A percentile compares a stretch with the other conserved stretches of the same genome.
Evolutionary conservation across 2,113 vertebrate species (phyloP).

Genomic region (Synchiropus splendidus): DNA sequence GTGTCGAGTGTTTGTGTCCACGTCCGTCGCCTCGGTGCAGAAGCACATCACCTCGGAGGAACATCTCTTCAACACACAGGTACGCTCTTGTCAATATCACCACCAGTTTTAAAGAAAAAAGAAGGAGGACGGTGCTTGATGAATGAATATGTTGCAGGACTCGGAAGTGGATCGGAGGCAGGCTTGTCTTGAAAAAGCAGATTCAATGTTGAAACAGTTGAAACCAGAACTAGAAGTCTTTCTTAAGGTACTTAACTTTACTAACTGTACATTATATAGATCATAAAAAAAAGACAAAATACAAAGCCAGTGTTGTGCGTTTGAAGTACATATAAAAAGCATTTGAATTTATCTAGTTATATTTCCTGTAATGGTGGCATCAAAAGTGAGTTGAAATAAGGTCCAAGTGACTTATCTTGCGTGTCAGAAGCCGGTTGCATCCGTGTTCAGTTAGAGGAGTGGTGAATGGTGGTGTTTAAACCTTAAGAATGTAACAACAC

Average conservation of each 20-base stretch:
- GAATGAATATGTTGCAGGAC: constrained; percentile 25
- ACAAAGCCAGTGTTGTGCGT: not conserved
- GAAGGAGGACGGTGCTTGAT: not conserved
- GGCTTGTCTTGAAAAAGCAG: constrained; percentile 39
- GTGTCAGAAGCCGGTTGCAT: too few relatives aligned
- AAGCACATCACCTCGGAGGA: constrained; percentile 43
- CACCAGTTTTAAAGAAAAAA: too few relatives aligned
- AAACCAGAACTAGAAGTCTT: constrained; percentile 47
- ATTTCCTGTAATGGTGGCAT: too few relatives aligned
- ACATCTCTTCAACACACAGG: constrained; percentile 42
- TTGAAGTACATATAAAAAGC: too few relatives aligned
- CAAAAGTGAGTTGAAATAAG: too few relatives aligned
- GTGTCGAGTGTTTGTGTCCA: constrained; percentile 34
- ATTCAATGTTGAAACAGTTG: constrained; percentile 42
- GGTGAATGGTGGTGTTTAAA: too few relatives aligned
- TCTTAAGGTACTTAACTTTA: constrained; percentile 40
- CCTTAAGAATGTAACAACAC: too few relatives aligned
- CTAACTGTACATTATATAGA: not conserved
- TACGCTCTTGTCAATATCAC: too few relatives aligned
- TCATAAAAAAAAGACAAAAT: not conserved
- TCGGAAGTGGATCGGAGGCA: constrained; percentile 38
- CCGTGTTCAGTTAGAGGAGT: too few relatives aligned
- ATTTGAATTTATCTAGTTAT: too few relatives aligned
- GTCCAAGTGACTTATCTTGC: too few relatives aligned
- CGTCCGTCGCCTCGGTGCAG: constrained; percentile 36